Base-by-base conservation (phyloP, 30 jellyfish, hydroid and myxozoan species). In the Aurelia aurita complex sp. Pacific region DNA sequence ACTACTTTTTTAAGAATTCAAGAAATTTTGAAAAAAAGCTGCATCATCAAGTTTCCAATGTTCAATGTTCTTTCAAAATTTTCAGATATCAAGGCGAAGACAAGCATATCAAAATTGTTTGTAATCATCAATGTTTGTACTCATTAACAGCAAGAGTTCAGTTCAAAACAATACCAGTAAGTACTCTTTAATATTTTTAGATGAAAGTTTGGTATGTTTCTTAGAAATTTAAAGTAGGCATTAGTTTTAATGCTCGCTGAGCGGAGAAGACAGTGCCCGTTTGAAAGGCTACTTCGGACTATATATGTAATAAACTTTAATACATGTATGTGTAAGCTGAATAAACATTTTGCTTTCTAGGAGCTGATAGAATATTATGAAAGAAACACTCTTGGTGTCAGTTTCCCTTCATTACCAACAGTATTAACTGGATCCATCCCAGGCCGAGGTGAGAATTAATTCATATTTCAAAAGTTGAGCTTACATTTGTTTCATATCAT, bases 361-460 rank as follows among this genome's bases (percentile, higher is more conserved):
- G 96, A 88, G 32, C 15, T 94, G 96, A 55, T 94, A 18, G 95
- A 84, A 18, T 94, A 82, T 66, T 94, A 88, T 88, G 77, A 83
- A 60, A 54, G 85, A 16, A 82, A 88, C 86, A 34, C 98, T 1
- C 97, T 94, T 5, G 94, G 89, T 3, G 83, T 69, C 82, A 94
- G 89, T 66, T 94, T 94, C 55, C 98, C 98, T 40, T n/a, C 97
- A 5, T 64, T 88, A 36, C 97, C 97, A 5, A 94, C 96, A 50
- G 70, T 59, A 23, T 78, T 94, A 65, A 83, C 90, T 11, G 95
- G 85, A 38, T 85, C 96, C 5, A 79, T 88, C 4, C 86, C 98
- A 2, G 71, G 83, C 51, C 81, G 77, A 10, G 92, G 92, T 83
- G 73, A 72, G 81, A 19, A 0, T 36, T 35, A 51, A 90, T 36